Evolutionary conservation across 1,140 invertebrate species (phyloP).

Genomic region (Helicoverpa armigera): DNA sequence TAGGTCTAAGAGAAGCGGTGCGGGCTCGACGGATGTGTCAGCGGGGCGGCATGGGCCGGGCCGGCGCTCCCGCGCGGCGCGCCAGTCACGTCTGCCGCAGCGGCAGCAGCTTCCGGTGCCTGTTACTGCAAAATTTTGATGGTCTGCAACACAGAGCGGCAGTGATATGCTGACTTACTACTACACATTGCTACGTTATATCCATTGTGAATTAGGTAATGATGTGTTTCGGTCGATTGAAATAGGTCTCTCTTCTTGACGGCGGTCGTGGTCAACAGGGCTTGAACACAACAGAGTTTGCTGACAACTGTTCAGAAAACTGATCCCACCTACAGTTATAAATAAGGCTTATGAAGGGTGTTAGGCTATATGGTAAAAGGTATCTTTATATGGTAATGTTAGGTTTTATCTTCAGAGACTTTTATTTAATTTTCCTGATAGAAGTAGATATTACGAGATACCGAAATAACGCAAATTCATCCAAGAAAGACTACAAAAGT

Average conservation of each 20-base stretch:
- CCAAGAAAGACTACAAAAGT: background rate
- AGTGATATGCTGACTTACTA: slow-evolving; percentile 21
- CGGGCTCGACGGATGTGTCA: slow-evolving; percentile 51
- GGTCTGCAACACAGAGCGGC: slow-evolving; percentile 88
- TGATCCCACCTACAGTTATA: no score
- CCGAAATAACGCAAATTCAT: background rate
- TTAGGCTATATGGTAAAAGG: no score
- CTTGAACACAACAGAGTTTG: no score
- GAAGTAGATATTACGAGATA: background rate
- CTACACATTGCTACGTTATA: background rate
- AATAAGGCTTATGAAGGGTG: no score
- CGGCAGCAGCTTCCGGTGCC: slow-evolving; percentile 97
- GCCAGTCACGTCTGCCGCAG: slow-evolving; percentile 97
- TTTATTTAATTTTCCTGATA: no score
- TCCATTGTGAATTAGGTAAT: background rate
- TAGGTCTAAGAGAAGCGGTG: slow-evolving; percentile 90
- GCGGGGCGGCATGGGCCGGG: slow-evolving; percentile 69
- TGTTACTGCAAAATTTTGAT: slow-evolving; percentile 98
- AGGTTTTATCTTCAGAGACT: no score
- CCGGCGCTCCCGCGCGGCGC: slow-evolving; percentile 83
- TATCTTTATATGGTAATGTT: no score
- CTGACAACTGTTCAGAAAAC: no score
- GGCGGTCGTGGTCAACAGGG: no score
- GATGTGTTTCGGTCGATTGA: no score
- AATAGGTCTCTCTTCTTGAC: no score